These are phyloP conservation scores for Thymelicus sylvestris DNA, from an alignment of 2,888 invertebrate species.

Conservation along the genomic window DNA sequence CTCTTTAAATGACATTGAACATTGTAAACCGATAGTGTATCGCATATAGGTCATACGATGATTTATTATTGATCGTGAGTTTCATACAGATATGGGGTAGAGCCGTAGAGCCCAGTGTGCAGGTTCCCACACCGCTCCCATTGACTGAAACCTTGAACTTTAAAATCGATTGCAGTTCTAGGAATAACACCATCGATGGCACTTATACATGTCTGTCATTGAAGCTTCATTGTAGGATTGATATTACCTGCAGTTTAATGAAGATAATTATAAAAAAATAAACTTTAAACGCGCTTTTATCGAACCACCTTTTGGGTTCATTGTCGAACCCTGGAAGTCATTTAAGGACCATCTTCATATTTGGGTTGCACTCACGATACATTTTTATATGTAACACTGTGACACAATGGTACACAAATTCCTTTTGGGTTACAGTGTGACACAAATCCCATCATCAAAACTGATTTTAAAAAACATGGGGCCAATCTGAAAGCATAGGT, in stretches of 20 bases:
- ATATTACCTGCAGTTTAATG: not conserved
- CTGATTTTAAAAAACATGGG: no score
- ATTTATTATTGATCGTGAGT: slow-evolving; percentile 14
- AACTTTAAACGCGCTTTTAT: no score
- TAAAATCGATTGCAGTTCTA: slow-evolving; percentile 49
- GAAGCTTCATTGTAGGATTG: slow-evolving; percentile 1
- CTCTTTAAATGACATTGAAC: not conserved
- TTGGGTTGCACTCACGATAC: no score
- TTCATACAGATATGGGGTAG: slow-evolving; percentile 12
- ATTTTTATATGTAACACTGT: no score
- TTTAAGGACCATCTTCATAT: no score
- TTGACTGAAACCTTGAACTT: slow-evolving; percentile 51
- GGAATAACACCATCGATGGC: slow-evolving; percentile 35
- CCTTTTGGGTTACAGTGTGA: no score
- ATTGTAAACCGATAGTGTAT: not conserved
- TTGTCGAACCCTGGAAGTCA: no score
- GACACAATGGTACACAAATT: no score
- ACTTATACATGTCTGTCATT: slow-evolving; percentile 2
- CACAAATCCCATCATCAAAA: no score
- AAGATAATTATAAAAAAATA: no score
- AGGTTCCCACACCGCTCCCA: slow-evolving; percentile 38
- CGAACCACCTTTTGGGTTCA: no score
- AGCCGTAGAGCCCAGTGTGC: slow-evolving; percentile 11
- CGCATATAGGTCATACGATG: slow-evolving; percentile 7
- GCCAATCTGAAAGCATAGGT: no score